Conservation (phyloP, 2,113 vertebrate genomes). For the Syngnathus scovelli region DNA sequence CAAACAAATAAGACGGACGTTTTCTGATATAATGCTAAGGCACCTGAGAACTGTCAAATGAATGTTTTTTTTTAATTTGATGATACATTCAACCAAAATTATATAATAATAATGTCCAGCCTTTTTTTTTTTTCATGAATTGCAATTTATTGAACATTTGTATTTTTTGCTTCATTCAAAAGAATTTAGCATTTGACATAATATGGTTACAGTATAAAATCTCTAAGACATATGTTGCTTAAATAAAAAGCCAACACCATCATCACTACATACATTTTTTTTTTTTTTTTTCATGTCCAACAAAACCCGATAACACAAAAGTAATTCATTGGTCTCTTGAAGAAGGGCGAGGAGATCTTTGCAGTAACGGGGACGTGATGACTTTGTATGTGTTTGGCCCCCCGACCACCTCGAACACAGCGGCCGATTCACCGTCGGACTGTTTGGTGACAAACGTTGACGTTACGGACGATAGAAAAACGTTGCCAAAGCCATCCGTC, state of each 20-base stretch:
- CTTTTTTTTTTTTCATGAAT: neutral
- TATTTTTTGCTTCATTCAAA: slow-evolving; percentile 36
- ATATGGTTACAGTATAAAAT: slow-evolving; percentile 56
- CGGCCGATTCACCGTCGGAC: slow-evolving; percentile 64
- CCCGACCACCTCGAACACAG: slow-evolving; percentile 63
- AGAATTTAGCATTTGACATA: slow-evolving; percentile 33
- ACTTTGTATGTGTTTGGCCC: slow-evolving; percentile 65
- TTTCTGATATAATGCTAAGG: neutral
- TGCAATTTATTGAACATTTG: slow-evolving; percentile 51
- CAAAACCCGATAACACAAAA: slow-evolving; percentile 41
- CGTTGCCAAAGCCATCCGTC: slow-evolving; percentile 80
- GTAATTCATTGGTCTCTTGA: slow-evolving; percentile 12
- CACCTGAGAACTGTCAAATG: no score
- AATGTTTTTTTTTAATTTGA: no score
- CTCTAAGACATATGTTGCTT: slow-evolving; percentile 34
- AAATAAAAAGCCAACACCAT: slow-evolving; percentile 39
- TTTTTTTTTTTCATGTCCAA: slow-evolving; percentile 25
- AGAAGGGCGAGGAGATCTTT: slow-evolving; percentile 60
- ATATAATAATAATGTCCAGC: neutral
- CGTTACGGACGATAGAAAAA: slow-evolving; percentile 73
- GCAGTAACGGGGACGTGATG: slow-evolving; percentile 65
- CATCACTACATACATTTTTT: slow-evolving; percentile 10
- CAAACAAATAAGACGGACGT: neutral
- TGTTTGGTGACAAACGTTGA: slow-evolving; percentile 82
- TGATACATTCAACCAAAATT: no score